Evolutionary conservation across 2,113 vertebrate species (phyloP), one percentile per base, ranked within the genome.

Genomic region (Tragelaphus strepsiceros): DNA sequence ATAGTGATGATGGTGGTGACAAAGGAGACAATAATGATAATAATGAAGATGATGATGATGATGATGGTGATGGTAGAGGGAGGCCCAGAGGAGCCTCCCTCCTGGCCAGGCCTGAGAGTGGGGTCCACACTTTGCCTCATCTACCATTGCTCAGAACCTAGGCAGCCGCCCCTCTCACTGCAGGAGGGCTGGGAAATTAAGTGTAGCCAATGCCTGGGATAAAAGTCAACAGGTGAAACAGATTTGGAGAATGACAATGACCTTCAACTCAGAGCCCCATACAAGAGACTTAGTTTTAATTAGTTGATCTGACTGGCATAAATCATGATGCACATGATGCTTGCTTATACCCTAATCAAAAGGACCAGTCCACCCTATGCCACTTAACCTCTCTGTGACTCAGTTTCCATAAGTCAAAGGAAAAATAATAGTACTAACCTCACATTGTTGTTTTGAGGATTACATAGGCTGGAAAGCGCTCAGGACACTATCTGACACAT

Each of bases 11-110:
- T 77, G 39, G 28, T 35, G 78, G 15, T 12, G 15, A 15, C 21
- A 9, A 19, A 11, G 64, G 22, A 6, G 19, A 2, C 2, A 1
- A 19, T 28, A 32, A 7, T 14, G 56, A 3, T 21, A 5, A 74
- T 43, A 7, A 22, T 6, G 6, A 22, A 14, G 21, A 7, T 13
- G 67, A 74, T 13, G 19, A 74, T 71, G 67, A 67, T 64, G 62
- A 2, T 67, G 67, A 3, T 13, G 11, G 35, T 74, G 35, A 77
- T 26, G 22, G 71, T 3, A 74, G 35, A 24, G 71, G 39, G 35
- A 43, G 32, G 59, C 80, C 32, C 26, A 30, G 19, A 61, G 32
- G 4, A 26, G n/a, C 61, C 21, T 62, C 19, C 46, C 14, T 13
- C 5, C 4, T 15, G 16, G 24, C n/a, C 26, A n/a, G 64, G n/a